Percentiles rank a stretch among this genome's conserved stretches.
Conservation (phyloP, 2,113 vertebrate genomes). For the Phrynosoma blainvillii region DNA sequence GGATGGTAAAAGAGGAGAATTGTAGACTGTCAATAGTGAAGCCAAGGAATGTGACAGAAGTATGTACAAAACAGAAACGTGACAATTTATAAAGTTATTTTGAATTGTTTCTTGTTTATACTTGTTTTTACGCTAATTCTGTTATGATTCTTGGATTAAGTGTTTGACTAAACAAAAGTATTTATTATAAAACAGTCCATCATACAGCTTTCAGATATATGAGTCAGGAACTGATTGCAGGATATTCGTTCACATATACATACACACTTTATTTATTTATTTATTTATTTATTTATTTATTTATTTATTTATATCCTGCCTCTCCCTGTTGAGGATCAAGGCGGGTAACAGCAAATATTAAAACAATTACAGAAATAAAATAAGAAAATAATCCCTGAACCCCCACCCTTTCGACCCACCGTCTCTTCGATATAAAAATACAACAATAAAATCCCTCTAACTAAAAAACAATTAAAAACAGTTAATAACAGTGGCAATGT, state of each 20-base stretch:
- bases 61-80: conserved; percentile 73
- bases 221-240: not conserved
- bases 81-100: conserved; percentile 79
- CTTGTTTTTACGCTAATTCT: not conserved
- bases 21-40: conserved; percentile 44
- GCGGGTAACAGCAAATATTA: no score
- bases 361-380: no score
- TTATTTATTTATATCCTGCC: no score
- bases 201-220: not conserved
- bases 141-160: not conserved
- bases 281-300: no score
- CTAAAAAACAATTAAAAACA: no score
- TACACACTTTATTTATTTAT: no score
- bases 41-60: conserved; percentile 36
- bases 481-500: no score
- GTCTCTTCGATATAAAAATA: no score
- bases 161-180: not conserved
- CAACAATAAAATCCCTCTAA: no score
- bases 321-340: no score
- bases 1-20: conserved; percentile 8
- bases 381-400: no score
- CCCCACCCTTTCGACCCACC: no score
- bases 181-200: not conserved
- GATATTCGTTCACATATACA: not conserved
- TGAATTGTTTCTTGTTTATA: conserved; percentile 59